Percentiles rank a stretch among this genome's conserved stretches.
Conservation (phyloP, 2,113 vertebrate genomes). For the Xyrauchen texanus region DNA sequence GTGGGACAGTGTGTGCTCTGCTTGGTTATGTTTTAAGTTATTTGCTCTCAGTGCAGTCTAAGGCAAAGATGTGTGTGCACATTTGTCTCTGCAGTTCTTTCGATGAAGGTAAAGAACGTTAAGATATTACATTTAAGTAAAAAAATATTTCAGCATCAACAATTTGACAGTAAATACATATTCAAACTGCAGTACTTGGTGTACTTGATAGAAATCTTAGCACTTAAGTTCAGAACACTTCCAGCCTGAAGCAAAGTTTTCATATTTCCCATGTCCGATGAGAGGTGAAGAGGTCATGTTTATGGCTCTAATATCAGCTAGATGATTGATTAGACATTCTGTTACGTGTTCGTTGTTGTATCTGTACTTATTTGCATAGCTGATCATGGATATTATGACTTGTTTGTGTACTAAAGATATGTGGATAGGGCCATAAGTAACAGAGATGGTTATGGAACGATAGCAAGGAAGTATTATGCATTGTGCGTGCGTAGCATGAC, state of each 20-base stretch:
- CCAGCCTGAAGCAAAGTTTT: background rate
- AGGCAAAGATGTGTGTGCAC: background rate
- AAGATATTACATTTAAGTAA: background rate
- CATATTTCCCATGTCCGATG: conserved; percentile 2
- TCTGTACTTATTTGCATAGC: background rate
- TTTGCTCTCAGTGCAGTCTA: conserved; percentile 5
- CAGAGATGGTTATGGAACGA: background rate
- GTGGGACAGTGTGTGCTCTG: conserved; percentile 23
- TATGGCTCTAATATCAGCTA: background rate
- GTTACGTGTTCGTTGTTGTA: background rate
- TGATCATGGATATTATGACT: background rate
- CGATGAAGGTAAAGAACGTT: conserved; percentile 47
- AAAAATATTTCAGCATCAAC: conserved; percentile 8
- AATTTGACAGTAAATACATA: too few species aligned
- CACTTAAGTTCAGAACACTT: conserved; percentile 28
- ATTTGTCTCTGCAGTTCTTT: conserved; percentile 22
- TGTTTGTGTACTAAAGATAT: background rate
- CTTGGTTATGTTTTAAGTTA: background rate
- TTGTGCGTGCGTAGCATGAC: background rate
- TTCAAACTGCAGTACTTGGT: background rate
- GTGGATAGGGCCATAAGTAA: background rate
- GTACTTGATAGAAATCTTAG: conserved; percentile 39
- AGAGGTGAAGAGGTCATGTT: conserved; percentile 11
- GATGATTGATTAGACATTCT: background rate
- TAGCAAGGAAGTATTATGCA: background rate